Base-by-base conservation (phyloP, 2,113 vertebrate species). In the Ictalurus furcatus region DNA sequence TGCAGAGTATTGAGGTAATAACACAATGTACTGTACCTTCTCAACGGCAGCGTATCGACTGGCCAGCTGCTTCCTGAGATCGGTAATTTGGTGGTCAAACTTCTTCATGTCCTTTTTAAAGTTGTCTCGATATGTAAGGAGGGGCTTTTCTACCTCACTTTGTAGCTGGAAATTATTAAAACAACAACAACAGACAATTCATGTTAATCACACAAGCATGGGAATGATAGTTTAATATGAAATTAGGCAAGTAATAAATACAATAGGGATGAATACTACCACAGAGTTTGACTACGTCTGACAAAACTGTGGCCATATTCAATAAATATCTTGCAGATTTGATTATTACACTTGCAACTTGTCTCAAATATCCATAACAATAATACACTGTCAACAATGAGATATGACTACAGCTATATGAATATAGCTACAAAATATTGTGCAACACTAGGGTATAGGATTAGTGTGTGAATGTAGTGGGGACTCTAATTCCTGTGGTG, bases 91-190 rank as follows among this genome's bases (percentile, higher is more conserved):
- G 92, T 99, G 98, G 93, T 99, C 98, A 6, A 97, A 97, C 92
- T 98, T 97, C 85, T 99, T 99, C 97, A 99, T 97, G 95, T 99
- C 98, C 90, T 99, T 99, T 95, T 99, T 99, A 86, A 99, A 99
- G 95, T 98, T 99, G 93, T 99, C 98, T 0, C 98, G 94, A 94
- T 98, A 99, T 88, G 94, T 96, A 71, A 99, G 96, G 3, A 99
- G 91, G 16, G 98, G 98, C 79, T 98, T 99, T 93, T 99, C 98
- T n/a, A 99, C 98, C 90, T 99, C 98, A 0, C 97, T 97, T 89
- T 99, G 98, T 23, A 99, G 97, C 98, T 99, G 94, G 48, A 85
- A 78, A 40, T 23, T 7, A 73, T n/a, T 40, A 44, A 56, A 34
- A 14, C 17, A 81, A 34, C 28, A 17, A 14, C 28, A 81, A 34